Evolutionary conservation across 2,113 vertebrate species (phyloP), one percentile per base, ranked within the genome.

Genomic region (Pteropus alecto): DNA sequence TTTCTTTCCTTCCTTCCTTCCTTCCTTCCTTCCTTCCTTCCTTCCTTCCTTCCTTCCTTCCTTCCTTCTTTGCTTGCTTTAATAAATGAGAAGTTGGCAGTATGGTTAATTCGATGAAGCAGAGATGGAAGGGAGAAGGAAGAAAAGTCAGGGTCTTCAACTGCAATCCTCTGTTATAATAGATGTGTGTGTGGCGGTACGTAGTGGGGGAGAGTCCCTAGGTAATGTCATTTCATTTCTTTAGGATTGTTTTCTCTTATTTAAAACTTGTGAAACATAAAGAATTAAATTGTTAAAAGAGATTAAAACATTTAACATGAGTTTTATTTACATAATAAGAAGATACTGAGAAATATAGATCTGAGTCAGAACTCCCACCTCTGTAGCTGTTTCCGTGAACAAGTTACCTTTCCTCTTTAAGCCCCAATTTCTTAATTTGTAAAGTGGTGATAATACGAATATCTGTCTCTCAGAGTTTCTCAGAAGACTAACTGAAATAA

Each of bases 261-360:
- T 58, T 78, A 91, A 95, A 92, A 79, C 7, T 83, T 43, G 19
- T 58, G 28, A 67, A 82, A 87, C 41, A 78, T 35, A 74, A 96
- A 76, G 24, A 76, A 88, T 67, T 46, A 67, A 86, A 85, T 33
- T 73, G 3, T 79, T 95, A 28, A 85, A 94, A 90, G 33, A 84
- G 7, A 30, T 63, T 41, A 54, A 85, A 90, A 74, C 22, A 65
- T 33, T 92, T 81, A 14, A 88, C 28, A 24, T 56, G 28, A 76
- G 51, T 92, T 91, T 91, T 65, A 70, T 81, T 89, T 93, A 35
- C 88, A 70, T 81, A 71, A 90, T 65, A 56, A 81, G n/a, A 38
- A 70, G 79, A 70, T 56, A n/a, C 58, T 48, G 15, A 19, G 19
- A 8, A 76, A 67, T 65, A 65, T 12, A 46, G 60, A 33, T 74